Evolutionary conservation across 2,113 vertebrate genomes (phyloP).

Genomic region (Cavia porcellus): DNA sequence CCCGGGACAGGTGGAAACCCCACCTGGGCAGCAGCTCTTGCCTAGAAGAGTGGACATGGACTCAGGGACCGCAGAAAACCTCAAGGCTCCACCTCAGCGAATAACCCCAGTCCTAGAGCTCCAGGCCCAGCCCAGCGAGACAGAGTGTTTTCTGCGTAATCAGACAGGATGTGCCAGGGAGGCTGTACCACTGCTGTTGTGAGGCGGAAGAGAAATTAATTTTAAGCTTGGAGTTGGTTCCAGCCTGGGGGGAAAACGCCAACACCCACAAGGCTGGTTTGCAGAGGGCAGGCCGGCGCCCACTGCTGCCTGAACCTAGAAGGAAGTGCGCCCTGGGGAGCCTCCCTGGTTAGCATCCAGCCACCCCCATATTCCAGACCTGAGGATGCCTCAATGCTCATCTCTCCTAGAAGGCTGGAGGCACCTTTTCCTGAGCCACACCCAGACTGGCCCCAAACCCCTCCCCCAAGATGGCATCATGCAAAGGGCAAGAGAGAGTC

Average conservation of each 20-base stretch:
- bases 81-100: rapidly evolving
- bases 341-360: not conserved
- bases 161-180: not conserved
- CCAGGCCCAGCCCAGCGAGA: not conserved
- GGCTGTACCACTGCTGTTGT: not conserved
- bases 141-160: not conserved
- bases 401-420: not conserved
- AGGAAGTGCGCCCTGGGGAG: not conserved
- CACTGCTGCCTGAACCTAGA: not conserved
- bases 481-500: not conserved
- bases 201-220: conserved; percentile 50
- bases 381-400: not conserved
- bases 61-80: rapidly evolving
- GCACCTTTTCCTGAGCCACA: not conserved
- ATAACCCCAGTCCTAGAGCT: not conserved
- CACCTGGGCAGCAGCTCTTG: not conserved
- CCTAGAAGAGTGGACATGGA: not conserved
- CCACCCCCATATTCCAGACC: too few species aligned
- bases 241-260: not conserved
- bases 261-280: not conserved
- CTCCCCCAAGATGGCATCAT: rapidly evolving
- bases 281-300: not conserved
- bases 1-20: not conserved
- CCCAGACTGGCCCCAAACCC: rapidly evolving
- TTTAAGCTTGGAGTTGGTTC: not conserved